Conservation (phyloP, 1,140 invertebrate species). For the Rhagoletis zephyria region DNA sequence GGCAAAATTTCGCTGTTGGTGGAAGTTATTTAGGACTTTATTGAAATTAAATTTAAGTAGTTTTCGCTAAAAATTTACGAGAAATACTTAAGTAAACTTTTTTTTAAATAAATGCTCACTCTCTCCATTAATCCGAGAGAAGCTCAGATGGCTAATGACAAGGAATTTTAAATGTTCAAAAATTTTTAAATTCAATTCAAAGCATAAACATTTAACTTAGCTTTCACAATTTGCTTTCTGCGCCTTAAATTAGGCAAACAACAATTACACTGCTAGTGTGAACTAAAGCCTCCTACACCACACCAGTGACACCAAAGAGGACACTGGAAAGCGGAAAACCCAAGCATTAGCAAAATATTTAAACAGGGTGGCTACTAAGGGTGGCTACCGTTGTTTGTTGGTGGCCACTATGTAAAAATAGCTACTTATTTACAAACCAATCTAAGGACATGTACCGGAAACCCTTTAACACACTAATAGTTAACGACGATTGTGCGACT, state of each 20-base stretch:
- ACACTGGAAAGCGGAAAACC: not conserved
- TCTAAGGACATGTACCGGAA: not conserved
- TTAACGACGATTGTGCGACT: not conserved
- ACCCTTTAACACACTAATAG: conserved; percentile 16
- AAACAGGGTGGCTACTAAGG: not conserved
- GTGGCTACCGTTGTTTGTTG: not conserved
- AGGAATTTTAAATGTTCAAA: no score
- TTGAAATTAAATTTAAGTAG: not conserved
- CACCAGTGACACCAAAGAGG: not conserved
- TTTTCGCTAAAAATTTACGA: not conserved
- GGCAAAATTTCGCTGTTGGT: not conserved
- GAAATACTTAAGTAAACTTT: no score
- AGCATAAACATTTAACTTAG: no score
- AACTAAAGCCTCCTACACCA: not conserved
- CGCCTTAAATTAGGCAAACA: not conserved
- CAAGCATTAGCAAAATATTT: conserved; percentile 3
- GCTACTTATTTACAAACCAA: not conserved
- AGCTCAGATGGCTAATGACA: no score
- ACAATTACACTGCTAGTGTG: not conserved
- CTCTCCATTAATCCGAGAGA: no score
- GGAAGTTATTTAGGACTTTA: no score
- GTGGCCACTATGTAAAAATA: not conserved
- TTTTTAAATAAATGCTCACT: no score
- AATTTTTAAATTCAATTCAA: no score
- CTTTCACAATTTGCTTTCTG: not conserved